Evolutionary conservation across 2,888 invertebrate genomes (phyloP), one percentile per base, ranked within the genome.

Genomic region (Choreutis nemorana): DNA sequence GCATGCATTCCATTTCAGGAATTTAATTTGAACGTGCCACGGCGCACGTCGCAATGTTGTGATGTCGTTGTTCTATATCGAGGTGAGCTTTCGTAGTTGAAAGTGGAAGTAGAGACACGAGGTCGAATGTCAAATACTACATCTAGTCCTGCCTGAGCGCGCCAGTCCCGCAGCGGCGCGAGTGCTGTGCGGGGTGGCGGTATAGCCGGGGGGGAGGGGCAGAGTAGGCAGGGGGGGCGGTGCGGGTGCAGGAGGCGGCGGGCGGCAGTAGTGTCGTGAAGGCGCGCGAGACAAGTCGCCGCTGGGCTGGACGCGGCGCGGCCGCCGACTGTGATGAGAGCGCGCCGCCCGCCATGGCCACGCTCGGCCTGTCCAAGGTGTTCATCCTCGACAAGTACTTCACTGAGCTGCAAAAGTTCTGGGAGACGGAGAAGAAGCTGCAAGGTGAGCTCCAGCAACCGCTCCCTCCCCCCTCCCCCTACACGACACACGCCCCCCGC

Each of bases 371-470:
- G 58, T 94, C 94, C 68, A 95, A 95, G 84, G 94, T 94, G 78
- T 95, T 94, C 86, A 95, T 95, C 73, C 87, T 95, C 85, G 95
- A 95, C 87, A 95, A 95, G 79, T 95, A 95, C 81, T 95, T 95
- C 81, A 94, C 93, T 48, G 95, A 95, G 81, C 84, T 96, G 75
- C 94, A 94, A 73, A 95, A 95, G 82, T 93, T 94, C 82, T 93
- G 94, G 92, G 94, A 94, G 81, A 93, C 94, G 40, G 96, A 96
- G 79, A 94, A 94, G 82, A 94, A 94, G 81, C 83, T 94, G 61
- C 91, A 93, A 88, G 96, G 96, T 94, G 87, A 85, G 85, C 55
- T 46, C 39, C 39, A 36, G 23, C 28, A 31, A 30, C 36, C 28
- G 29, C 27, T 33, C 28, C 31, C 32, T 23, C 32, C 36, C 30